These are phyloP conservation scores for Trachelus stipa DNA, from an alignment of 2,888 invertebrate species.

Conservation along the genomic window DNA sequence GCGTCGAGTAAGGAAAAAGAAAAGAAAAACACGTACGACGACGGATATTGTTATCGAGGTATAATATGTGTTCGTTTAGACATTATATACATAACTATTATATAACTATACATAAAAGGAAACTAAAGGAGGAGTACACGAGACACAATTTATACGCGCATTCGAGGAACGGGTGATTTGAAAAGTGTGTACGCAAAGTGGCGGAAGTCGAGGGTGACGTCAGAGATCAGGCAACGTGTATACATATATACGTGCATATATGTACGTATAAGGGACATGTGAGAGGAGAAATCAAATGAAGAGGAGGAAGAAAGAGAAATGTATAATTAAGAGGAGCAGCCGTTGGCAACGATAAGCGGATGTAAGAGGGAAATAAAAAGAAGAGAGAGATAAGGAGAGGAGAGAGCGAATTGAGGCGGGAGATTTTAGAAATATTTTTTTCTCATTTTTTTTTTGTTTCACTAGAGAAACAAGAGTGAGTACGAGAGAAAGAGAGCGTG, in stretches of 20 bases:
- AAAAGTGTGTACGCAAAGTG: neutral
- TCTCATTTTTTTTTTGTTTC: neutral
- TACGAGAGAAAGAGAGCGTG: neutral
- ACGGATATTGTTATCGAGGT: slow-evolving; percentile 58
- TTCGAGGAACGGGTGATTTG: neutral
- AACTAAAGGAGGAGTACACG: slow-evolving; percentile 10
- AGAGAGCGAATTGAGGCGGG: neutral
- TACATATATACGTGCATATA: slow-evolving; percentile 11
- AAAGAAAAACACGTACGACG: slow-evolving; percentile 26
- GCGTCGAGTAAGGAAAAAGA: slow-evolving; percentile 12
- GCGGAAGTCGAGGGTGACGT: neutral
- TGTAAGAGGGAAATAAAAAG: neutral
- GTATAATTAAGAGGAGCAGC: slow-evolving; percentile 7
- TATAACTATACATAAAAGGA: slow-evolving; percentile 31
- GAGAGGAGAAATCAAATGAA: neutral
- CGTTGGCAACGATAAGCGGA: slow-evolving; percentile 4
- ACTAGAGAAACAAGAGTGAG: neutral
- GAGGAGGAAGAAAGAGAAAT: slow-evolving; percentile 11
- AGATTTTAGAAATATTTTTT: neutral
- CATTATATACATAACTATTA: slow-evolving; percentile 55
- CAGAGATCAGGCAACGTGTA: neutral
- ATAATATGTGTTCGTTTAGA: slow-evolving; percentile 65
- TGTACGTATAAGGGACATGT: slow-evolving; percentile 2
- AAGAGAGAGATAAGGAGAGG: neutral
- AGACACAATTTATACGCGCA: slow-evolving; percentile 9